Conservation (phyloP, 2,797 vertebrate species). For the Myotis planiceps region DNA sequence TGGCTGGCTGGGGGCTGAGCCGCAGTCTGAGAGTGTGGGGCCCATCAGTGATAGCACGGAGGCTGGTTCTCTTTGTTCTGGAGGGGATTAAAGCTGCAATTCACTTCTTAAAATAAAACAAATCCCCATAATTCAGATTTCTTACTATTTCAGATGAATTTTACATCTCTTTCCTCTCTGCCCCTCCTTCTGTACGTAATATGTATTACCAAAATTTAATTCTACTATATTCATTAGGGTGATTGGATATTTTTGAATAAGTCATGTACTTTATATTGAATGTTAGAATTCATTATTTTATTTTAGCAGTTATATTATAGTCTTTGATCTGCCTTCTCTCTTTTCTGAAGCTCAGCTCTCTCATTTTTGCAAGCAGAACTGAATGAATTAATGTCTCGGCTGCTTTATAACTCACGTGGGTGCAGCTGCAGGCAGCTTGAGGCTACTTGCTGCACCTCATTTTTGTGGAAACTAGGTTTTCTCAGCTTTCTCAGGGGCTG, state of each 20-base stretch:
- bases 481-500: not conserved
- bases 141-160: not conserved
- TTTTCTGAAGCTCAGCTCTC: not conserved
- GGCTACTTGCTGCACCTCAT: not conserved
- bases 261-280: not conserved
- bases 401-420: not conserved
- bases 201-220: not conserved
- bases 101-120: not conserved
- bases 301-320: not conserved
- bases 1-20: not conserved
- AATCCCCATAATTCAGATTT: not conserved
- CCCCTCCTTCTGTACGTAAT: not conserved
- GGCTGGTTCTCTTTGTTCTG: not conserved
- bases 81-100: not conserved
- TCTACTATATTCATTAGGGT: not conserved
- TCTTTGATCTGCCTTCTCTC: not conserved
- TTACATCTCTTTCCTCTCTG: not conserved
- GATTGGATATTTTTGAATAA: not conserved
- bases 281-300: not conserved
- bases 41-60: fast-evolving
- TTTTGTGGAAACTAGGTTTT: constrained; percentile 8
- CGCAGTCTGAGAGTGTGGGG: not conserved
- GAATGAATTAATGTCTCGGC: not conserved
- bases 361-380: not conserved
- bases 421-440: not conserved